Evolutionary conservation across 2,888 invertebrate species (phyloP).

Genomic region (Tinea pellionella): DNA sequence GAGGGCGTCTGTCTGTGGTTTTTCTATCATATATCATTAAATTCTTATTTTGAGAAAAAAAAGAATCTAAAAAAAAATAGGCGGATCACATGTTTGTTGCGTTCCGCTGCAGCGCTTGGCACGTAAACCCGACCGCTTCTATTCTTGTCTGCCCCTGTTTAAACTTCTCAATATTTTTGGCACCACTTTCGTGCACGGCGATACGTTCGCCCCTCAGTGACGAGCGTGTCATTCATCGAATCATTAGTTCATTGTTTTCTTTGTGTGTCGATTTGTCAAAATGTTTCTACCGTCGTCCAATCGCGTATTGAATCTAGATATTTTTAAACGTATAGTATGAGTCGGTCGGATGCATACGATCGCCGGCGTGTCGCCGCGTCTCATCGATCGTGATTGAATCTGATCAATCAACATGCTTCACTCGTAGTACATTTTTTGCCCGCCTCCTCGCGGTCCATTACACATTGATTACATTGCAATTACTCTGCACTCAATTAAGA

Average conservation of each 20-base stretch:
- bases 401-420: neutral
- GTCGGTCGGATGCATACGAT: constrained; percentile 33
- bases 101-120: constrained; percentile 51
- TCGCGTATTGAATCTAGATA: constrained; percentile 39
- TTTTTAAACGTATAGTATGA: constrained; percentile 13
- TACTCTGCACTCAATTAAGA: neutral
- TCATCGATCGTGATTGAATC: constrained; percentile 50
- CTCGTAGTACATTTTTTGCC: neutral
- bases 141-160: constrained; percentile 56
- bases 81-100: constrained; percentile 15
- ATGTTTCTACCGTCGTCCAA: constrained; percentile 40
- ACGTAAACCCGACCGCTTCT: constrained; percentile 47
- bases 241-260: constrained; percentile 60
- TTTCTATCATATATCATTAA: too few relatives aligned
- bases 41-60: too few relatives aligned
- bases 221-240: constrained; percentile 63
- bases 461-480: constrained; percentile 2
- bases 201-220: constrained; percentile 28
- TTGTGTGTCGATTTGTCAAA: constrained; percentile 53
- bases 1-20: neutral
- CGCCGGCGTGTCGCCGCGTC: constrained; percentile 48
- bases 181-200: constrained; percentile 32
- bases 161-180: constrained; percentile 55
- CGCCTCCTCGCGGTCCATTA: neutral
- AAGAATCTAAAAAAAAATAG: too few relatives aligned